These are phyloP conservation scores for Drosophila anomelani DNA, from an alignment of 2,888 invertebrate species.

Conservation along the genomic window DNA sequence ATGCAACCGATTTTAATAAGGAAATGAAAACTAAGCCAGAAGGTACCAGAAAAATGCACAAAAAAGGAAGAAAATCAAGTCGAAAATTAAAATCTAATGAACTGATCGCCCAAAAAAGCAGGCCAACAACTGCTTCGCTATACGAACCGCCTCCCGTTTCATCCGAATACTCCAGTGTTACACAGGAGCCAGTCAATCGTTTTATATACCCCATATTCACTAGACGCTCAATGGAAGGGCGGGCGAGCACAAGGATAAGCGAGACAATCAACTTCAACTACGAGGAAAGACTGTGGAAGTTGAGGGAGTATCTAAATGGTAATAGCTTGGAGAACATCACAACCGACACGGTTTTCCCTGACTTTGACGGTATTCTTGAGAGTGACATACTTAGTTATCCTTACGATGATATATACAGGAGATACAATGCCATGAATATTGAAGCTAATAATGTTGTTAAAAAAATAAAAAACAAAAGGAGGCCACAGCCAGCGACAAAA, in stretches of 20 bases:
- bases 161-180: not conserved
- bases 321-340: not conserved
- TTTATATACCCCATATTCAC: not conserved
- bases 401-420: not conserved
- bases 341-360: not conserved
- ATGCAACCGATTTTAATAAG: too few species aligned
- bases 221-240: not conserved
- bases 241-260: not conserved
- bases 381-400: slow-evolving; percentile 3
- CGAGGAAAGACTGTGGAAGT: not conserved
- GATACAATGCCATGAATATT: fast-evolving
- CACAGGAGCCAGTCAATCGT: not conserved
- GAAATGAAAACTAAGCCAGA: not conserved
- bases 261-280: not conserved
- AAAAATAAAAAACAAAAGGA: not conserved
- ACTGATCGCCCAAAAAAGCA: not conserved
- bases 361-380: not conserved
- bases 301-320: not conserved
- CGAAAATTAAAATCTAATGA: not conserved
- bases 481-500: not conserved
- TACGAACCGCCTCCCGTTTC: not conserved
- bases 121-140: not conserved
- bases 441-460: not conserved
- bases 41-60: not conserved
- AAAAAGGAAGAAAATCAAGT: too few species aligned